Conservation (phyloP, 2,797 vertebrate species). For the Pantherophis vulpinus region DNA sequence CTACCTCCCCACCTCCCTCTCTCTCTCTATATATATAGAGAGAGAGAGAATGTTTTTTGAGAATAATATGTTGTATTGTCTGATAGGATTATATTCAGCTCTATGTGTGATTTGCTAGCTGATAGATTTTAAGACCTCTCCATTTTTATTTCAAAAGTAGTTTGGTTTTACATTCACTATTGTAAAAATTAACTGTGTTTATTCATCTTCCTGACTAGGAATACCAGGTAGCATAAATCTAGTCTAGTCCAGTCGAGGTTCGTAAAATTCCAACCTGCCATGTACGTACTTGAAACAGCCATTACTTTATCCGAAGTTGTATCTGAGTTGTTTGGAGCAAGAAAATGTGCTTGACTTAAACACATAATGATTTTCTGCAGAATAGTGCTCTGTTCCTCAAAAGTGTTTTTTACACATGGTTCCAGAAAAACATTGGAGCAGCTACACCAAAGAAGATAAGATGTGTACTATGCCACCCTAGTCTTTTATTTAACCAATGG, state of each 20-base stretch:
- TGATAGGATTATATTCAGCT: not conserved
- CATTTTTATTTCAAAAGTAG: not conserved
- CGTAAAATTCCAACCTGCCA: not conserved
- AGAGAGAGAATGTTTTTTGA: not conserved
- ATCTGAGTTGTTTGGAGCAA: not conserved
- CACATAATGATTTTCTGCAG: not conserved
- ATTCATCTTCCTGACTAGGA: not conserved
- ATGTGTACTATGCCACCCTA: not conserved
- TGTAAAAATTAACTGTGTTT: not conserved
- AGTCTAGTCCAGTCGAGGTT: not conserved
- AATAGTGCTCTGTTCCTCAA: not conserved
- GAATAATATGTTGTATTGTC: too few species aligned
- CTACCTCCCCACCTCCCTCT: too few species aligned
- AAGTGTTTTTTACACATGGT: not conserved
- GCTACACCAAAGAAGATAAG: not conserved
- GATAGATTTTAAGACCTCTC: not conserved
- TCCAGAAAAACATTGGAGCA: not conserved
- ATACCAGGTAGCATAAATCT: not conserved
- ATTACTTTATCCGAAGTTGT: not conserved
- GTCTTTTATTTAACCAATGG: not conserved
- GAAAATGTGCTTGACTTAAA: not conserved
- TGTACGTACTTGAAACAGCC: not conserved
- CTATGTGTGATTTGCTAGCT: not conserved
- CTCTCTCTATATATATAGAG: too few species aligned
- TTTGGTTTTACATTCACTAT: not conserved